Evolutionary conservation across 1,140 invertebrate genomes (phyloP), one percentile per base, ranked within the genome.

Genomic region (Lasioglossum baleicum): DNA sequence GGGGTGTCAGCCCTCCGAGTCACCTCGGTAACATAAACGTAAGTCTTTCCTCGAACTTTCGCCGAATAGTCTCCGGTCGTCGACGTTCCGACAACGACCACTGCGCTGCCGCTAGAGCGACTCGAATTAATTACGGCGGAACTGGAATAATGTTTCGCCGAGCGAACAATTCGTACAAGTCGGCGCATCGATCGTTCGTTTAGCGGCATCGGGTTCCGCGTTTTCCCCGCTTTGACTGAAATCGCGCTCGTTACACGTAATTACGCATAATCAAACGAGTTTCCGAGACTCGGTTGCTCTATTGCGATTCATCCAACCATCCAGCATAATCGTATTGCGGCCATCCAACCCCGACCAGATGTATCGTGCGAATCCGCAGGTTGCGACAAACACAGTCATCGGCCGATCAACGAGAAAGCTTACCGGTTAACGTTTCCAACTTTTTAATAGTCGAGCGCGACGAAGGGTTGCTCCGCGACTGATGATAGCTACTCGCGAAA

Each of bases 1-100:
- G 91, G 90, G 92, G 88, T 85, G 75, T 85, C 73, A 92, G 90
- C 85, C 90, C 91, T 63, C 84, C 90, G 77, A 85, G 88, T 67
- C 87, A 92, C 75, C 87, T 93, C 66, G 89, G 84, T 87, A 90
- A 80, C 74, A 93, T 93, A 86, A 93, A 92, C 84, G 92, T 93
- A 74, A 93, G 92, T 92, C 48, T 78, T 44, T n/a, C 3, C 15
- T 48, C 8, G 44, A 11, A 48, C 2, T 11, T 11, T 11, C 8
- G 2, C 2, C 44, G 1, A 11, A 15, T 35, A 2, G 10, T 17
- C 3, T 17, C 51, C 51, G 51, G 13, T 20, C 20, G 15, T 56
- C 51, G 15, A 56, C 6, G 17, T 20, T 15, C 15, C 15, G 4
- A 13, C 13, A 11, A 44, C n/a, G 44, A 8, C 44, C 13, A n/a